Evolutionary conservation across 2,888 invertebrate genomes (phyloP), one percentile per base, ranked within the genome.

Genomic region (Athetis lepigone): DNA sequence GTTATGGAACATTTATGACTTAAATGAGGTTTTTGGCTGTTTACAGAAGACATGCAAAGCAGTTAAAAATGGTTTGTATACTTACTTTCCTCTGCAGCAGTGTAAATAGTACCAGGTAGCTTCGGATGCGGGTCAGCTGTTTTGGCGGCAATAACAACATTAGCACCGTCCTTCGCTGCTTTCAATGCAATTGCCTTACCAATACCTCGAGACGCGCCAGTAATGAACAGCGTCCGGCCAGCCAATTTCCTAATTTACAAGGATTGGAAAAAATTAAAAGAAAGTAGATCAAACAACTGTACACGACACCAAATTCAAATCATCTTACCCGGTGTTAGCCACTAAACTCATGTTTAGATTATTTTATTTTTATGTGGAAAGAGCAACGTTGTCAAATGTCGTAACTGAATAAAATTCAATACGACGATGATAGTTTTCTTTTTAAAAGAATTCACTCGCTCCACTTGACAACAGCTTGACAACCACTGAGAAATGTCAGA

Each of bases 171-270:
- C 89, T 96, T 96, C 0, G 99, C 98, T 2, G 97, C 97, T 93
- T 98, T 99, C 61, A 99, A 88, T 4, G 99, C 99, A 79, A 99
- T 99, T 16, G 97, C 97, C 92, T 98, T 98, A 0, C 99, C 99
- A 84, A 99, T 99, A 27, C 99, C 99, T 80, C 99, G 96, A 56
- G 98, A 99, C 16, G 98, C 99, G 45, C 99, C 99, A 27, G 99
- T 99, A 75, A 99, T 98, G 85, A 99, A 99, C 58, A 99, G 93
- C 2, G 99, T 99, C 77, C 97, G 97, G 2, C 99, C 99, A 74
- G 98, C 98, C 72, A 96, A 88, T 90, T 96, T 95, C 80, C 95
- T 95, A 77, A 80, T 75, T 58, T 68, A 88, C 71, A 82, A 51
- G 13, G 65, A 74, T 59, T 70, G 56, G 51, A 72, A 77, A n/a